phyloP scores from a whole-genome alignment of 2,888 invertebrate genomes.

The Dryomyza anilis region DNA sequence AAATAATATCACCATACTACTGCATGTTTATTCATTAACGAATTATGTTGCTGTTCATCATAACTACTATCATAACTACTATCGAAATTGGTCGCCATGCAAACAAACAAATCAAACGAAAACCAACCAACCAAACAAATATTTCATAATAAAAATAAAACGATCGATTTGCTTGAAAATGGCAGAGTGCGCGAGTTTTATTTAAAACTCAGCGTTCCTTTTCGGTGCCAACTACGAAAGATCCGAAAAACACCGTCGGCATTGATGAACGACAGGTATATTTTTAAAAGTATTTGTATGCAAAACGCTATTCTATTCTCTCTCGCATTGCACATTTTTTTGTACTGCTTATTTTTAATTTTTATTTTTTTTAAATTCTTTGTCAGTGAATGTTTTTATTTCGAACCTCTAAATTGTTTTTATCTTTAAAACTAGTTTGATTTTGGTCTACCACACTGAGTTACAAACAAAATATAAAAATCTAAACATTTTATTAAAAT shows the following conservation, averaged over 20 bases:
- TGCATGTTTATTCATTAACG: slow-evolving; percentile 29
- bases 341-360: slow-evolving; percentile 28
- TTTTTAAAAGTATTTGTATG: slow-evolving; percentile 23
- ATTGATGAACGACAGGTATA: slow-evolving; percentile 62
- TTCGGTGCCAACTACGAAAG: slow-evolving; percentile 90
- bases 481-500: too few species aligned
- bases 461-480: too few species aligned
- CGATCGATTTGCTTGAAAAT: slow-evolving; percentile 29
- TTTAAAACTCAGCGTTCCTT: slow-evolving; percentile 92
- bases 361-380: slow-evolving; percentile 16
- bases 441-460: too few species aligned
- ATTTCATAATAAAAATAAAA: too few species aligned
- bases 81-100: background rate
- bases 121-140: too few species aligned
- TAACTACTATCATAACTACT: too few species aligned
- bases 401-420: too few species aligned
- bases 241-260: slow-evolving; percentile 63
- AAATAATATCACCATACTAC: slow-evolving; percentile 2
- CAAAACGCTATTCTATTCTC: too few species aligned
- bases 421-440: too few species aligned
- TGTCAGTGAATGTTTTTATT: too few species aligned
- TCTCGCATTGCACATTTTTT: slow-evolving; percentile 1
- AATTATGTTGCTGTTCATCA: slow-evolving; percentile 17
- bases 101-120: too few species aligned
- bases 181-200: slow-evolving; percentile 74